Percentiles rank a stretch among this genome's conserved stretches.
These are phyloP conservation scores for Chaetodon trifascialis DNA, from an alignment of 2,113 vertebrate genomes.

Conservation along the genomic window DNA sequence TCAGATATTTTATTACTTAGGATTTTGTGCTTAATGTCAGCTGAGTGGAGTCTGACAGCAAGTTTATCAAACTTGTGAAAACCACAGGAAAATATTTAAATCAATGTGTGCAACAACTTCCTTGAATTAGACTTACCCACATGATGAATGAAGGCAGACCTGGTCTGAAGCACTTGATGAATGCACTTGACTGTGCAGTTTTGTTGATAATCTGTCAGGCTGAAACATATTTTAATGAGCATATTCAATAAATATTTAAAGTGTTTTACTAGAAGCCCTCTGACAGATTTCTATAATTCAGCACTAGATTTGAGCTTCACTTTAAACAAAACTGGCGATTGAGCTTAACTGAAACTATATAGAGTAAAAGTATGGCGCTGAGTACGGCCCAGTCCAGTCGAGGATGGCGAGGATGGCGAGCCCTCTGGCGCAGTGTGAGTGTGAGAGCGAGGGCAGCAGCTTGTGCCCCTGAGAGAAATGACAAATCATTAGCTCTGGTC, in stretches of 20 bases:
- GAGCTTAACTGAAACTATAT: not conserved
- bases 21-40: not conserved
- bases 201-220: not conserved
- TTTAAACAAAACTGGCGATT: not conserved
- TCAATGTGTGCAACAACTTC: not conserved
- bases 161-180: not conserved
- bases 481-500: conserved; percentile 84
- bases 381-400: too few relatives aligned
- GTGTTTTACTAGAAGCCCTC: not conserved
- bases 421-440: conserved; percentile 49
- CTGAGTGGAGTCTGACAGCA: not conserved
- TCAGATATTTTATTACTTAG: not conserved
- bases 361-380: too few relatives aligned
- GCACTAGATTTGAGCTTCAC: not conserved
- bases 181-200: not conserved
- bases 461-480: conserved; percentile 83
- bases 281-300: not conserved
- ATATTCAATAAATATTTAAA: conserved; percentile 5
- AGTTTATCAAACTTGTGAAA: not conserved
- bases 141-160: not conserved
- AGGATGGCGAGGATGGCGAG: conserved; percentile 3
- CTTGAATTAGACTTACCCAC: not conserved
- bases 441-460: conserved; percentile 67
- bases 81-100: not conserved
- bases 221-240: not conserved